Evolutionary conservation across 2,888 invertebrate genomes (phyloP).

Genomic region (Spatulosminthurus flaviceps): DNA sequence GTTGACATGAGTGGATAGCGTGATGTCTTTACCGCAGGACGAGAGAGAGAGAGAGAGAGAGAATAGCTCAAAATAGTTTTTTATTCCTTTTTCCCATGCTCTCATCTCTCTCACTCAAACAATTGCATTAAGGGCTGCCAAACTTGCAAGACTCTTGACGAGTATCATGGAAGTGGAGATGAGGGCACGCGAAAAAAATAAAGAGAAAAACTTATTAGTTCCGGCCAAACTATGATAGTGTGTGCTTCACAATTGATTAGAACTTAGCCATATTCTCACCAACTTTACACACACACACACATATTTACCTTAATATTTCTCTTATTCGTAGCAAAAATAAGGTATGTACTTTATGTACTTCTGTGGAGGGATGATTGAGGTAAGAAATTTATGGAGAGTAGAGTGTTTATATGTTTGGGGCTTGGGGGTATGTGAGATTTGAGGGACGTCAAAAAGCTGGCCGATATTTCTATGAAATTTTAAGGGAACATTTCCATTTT

Average conservation of each 20-base stretch:
- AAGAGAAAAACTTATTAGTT: slow-evolving; percentile 1
- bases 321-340: too few relatives aligned
- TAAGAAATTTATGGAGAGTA: too few relatives aligned
- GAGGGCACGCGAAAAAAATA: neutral
- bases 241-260: slow-evolving; percentile 6
- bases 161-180: too few relatives aligned
- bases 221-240: slow-evolving; percentile 3
- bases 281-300: neutral
- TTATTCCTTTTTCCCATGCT: neutral
- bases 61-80: neutral
- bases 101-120: neutral
- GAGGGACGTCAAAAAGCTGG: too few relatives aligned
- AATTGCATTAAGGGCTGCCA: neutral
- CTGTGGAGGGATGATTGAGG: too few relatives aligned
- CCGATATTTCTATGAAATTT: too few relatives aligned
- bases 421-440: too few relatives aligned
- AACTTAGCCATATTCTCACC: slow-evolving; percentile 1
- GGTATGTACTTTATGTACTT: too few relatives aligned
- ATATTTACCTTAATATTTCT: neutral
- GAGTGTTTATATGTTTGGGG: too few relatives aligned
- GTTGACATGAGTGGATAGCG: neutral
- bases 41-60: too few relatives aligned
- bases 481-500: too few relatives aligned
- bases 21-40: neutral
- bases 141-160: neutral